These are phyloP conservation scores for Acipenser oxyrinchus DNA, from an alignment of 2,797 vertebrate genomes.

Conservation along the genomic window DNA sequence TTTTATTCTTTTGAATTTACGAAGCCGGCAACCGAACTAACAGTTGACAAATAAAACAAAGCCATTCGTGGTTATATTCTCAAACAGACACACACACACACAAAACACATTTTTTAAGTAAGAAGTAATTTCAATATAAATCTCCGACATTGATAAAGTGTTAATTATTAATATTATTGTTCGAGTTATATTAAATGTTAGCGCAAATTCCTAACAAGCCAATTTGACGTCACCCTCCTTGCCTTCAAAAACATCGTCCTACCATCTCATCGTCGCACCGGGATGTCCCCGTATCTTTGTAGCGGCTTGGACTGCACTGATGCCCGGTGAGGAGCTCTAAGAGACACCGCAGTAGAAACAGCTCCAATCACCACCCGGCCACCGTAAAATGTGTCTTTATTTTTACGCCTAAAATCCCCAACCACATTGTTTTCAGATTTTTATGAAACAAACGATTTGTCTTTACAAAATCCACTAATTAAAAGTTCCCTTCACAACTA, in stretches of 20 bases:
- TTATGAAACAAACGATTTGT: not conserved
- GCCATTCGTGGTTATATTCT: too few species aligned
- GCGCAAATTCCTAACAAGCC: too few species aligned
- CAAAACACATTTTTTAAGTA: too few species aligned
- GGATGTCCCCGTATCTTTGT: conserved; percentile 45
- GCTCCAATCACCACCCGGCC: conserved; percentile 49
- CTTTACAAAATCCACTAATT: conserved; percentile 2
- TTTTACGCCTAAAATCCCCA: not conserved
- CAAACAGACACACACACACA: too few species aligned
- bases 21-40: too few species aligned
- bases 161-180: too few species aligned
- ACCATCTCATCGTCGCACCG: conserved; percentile 33
- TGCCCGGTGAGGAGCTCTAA: conserved; percentile 54
- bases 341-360: conserved; percentile 65
- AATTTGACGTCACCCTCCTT: conserved; percentile 16
- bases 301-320: conserved; percentile 48
- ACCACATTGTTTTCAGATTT: not conserved
- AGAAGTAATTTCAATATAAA: too few species aligned
- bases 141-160: too few species aligned
- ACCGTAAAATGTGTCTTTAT: conserved; percentile 24
- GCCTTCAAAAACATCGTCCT: conserved; percentile 9
- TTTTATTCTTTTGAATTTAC: too few species aligned
- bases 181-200: too few species aligned
- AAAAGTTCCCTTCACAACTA: conserved; percentile 9
- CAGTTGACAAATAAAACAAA: too few species aligned